A percentile compares a stretch with the other conserved stretches of the same genome.
phyloP scores from a whole-genome alignment of 2,113 vertebrate species.

The Petrocephalus zakoni region DNA sequence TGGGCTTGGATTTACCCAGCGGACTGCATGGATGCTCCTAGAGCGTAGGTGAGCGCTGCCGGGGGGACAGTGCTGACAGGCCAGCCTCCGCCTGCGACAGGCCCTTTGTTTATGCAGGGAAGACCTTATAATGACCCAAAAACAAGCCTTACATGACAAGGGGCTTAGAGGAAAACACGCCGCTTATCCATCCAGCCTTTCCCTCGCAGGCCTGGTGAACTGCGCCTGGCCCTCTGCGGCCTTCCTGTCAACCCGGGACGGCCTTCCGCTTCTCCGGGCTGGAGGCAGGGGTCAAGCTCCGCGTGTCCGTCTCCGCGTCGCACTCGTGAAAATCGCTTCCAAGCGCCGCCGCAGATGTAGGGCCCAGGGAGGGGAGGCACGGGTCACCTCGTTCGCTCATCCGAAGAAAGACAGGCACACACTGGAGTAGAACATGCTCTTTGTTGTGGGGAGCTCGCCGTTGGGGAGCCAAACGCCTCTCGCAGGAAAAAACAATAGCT shows the following conservation, averaged over 20 bases:
- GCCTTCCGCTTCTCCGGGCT: background rate
- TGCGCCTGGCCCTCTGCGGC: background rate
- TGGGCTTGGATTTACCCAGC: no score
- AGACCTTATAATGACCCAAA: background rate
- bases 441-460: background rate
- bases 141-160: background rate
- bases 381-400: conserved; percentile 14
- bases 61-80: background rate
- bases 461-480: background rate
- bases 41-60: background rate
- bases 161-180: background rate
- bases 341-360: conserved; percentile 7
- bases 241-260: conserved; percentile 5
- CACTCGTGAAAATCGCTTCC: background rate
- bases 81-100: background rate
- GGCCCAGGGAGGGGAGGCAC: conserved; percentile 23
- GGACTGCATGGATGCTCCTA: background rate
- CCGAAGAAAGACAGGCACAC: background rate
- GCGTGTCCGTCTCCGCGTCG: background rate
- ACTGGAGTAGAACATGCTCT: background rate
- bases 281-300: background rate
- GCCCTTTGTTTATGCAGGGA: background rate
- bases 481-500: background rate
- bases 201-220: background rate
- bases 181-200: background rate